Base-by-base conservation (phyloP, 1,140 invertebrate species). In the Zaprionus nigranus region DNA sequence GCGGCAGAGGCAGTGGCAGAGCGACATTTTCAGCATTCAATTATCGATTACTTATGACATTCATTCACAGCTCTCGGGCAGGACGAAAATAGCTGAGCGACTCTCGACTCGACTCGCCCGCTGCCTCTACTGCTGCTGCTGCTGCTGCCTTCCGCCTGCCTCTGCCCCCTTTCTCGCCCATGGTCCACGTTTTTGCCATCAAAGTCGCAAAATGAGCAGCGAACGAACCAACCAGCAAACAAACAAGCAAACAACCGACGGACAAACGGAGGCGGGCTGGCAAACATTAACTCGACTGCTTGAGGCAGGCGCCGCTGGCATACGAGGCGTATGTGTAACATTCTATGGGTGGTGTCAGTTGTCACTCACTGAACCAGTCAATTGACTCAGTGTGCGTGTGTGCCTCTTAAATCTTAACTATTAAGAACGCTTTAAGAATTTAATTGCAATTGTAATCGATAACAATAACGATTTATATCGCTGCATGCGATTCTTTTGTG, bases 11-110 rank as follows among this genome's bases (percentile, higher is more conserved):
- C 38, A 49, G 66, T 49, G 78, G 34, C 62, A 26, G 57, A 66
- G 46, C 51, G 66, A 75, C 84, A 90, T 77, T 88, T 88, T 90
- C 69, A 87, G 88, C 81, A 90, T 90, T 90, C 85, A 85, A 85
- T 90, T 90, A 90, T 90, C 85, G 85, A 90, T 90, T 90, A 51
- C 46, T 51, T 51, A 90, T 90, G 76, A 82, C 81, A 90, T 90
- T 90, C 82, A 90, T 90, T 90, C 85, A 90, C 85, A 81, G 72
- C 79, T 84, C 72, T 57, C 28, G 38, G 75, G 56, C 30, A 28
- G 40, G 43, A 76, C 81, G 28, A 90, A 85, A 90, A 90, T 90
- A 90, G 70, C 81, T 66, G 24, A 59, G 43, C 58, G 51, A 60
- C 68, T 63, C 59, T 78, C 71, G 77, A 75, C 73, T 79, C 68